Percentiles rank a stretch among this genome's conserved stretches.
phyloP scores from a whole-genome alignment of 2,797 vertebrate genomes.

The Cossypha heuglini region DNA sequence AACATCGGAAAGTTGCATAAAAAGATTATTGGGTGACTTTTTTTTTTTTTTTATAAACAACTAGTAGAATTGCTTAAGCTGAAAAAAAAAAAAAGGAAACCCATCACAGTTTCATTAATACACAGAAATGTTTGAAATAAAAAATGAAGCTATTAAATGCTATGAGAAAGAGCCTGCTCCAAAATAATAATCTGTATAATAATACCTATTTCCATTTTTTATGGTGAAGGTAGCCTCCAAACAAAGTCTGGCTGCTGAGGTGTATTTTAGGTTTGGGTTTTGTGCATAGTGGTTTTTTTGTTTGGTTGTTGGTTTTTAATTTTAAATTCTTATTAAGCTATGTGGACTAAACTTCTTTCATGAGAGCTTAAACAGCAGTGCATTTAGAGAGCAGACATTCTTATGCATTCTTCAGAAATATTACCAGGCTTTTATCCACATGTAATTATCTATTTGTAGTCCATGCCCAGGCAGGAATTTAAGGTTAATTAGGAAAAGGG shows the following conservation, averaged over 20 bases:
- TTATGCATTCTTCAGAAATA: neutral
- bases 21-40: neutral
- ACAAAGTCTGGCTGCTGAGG: neutral
- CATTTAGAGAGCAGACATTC: neutral
- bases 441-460: neutral
- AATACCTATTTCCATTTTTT: neutral
- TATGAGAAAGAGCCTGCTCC: neutral
- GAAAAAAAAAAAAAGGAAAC: neutral
- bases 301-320: neutral
- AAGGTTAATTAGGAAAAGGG: neutral
- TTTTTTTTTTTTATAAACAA: neutral
- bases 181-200: neutral
- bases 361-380: neutral
- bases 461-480: neutral
- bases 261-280: neutral
- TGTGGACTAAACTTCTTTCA: neutral
- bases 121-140: neutral
- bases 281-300: accelerated
- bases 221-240: neutral
- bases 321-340: neutral
- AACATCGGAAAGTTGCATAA: neutral
- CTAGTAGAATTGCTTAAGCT: neutral
- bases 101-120: neutral
- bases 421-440: neutral
- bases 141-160: neutral